phyloP scores from a whole-genome alignment of 2,797 vertebrate genomes.

The Sebastiscus albofasciatus region DNA sequence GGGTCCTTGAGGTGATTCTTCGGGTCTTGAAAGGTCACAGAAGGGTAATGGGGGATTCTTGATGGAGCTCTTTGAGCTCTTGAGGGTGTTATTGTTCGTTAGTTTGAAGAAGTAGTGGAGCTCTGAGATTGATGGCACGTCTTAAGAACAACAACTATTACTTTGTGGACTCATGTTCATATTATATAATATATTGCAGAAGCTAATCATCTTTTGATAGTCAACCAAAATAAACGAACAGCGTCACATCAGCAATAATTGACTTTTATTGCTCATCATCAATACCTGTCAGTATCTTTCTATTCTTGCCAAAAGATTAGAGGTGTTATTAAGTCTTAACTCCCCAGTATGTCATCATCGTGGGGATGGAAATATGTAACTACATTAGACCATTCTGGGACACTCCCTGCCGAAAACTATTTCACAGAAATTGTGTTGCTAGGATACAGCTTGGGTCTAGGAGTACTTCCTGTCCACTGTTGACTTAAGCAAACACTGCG shows the following conservation, averaged over 20 bases:
- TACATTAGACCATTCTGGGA: background rate
- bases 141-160: background rate
- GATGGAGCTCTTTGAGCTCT: background rate
- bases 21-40: background rate
- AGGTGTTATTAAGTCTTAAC: background rate
- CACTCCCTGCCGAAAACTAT: background rate
- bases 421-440: slow-evolving; percentile 10
- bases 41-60: background rate
- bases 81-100: rapidly evolving
- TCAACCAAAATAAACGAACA: background rate
- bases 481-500: background rate
- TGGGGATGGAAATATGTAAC: background rate
- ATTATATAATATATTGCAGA: background rate
- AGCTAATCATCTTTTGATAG: background rate
- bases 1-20: background rate
- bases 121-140: background rate
- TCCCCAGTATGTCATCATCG: background rate
- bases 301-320: background rate
- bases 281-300: background rate
- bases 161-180: background rate
- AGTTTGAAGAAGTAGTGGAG: background rate
- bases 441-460: slow-evolving; percentile 1
- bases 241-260: background rate
- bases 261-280: background rate
- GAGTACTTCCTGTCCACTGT: slow-evolving; percentile 2